Base-by-base conservation (phyloP, 2,113 vertebrate genomes). In the Microcebus griseorufus region DNA sequence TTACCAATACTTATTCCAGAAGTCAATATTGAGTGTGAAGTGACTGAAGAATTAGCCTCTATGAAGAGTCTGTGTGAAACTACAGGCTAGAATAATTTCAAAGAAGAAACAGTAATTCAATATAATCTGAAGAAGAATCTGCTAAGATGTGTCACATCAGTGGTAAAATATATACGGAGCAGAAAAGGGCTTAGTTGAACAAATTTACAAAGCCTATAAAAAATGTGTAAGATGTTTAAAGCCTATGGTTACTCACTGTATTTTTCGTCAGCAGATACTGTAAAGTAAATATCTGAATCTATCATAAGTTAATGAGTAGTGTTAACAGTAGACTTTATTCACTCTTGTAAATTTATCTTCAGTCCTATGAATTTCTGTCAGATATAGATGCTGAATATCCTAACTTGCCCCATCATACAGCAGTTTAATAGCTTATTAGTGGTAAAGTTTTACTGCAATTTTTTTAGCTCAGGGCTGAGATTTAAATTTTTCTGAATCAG, bases 101-200 rank as follows among this genome's bases (percentile, higher is more conserved):
- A 95, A 73, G 53, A 72, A 93, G 75, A 93, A 95, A 93, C 34
- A 72, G 78, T 58, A 95, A 93, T 58, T 75, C 60, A 76, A 45
- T 84, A 78, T 53, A 93, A 91, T 9, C 55, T 85, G 29, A 90
- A 92, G 62, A 17, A 83, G 25, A 76, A 53, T 72, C 37, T 88
- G 23, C 64, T 67, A 95, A 18, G 42, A 69, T 39, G 42, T 70
- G 22, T 89, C 65, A 64, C 6, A 48, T 5, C 32, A 4, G 14
- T 64, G 17, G 17, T 48, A 81, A 92, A 89, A 92, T 27, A 94
- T 29, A 80, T 27, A 81, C 5, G 27, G 11, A 70, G 32, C 65
- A 86, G 53, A 75, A 78, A 95, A 90, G 25, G 18, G 48, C 8
- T 93, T 88, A 72, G 8, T 11, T 88, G 65, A 55, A 94, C n/a